These are phyloP conservation scores for Mola mola DNA, from an alignment of 2,113 vertebrate genomes.

Conservation along the genomic window DNA sequence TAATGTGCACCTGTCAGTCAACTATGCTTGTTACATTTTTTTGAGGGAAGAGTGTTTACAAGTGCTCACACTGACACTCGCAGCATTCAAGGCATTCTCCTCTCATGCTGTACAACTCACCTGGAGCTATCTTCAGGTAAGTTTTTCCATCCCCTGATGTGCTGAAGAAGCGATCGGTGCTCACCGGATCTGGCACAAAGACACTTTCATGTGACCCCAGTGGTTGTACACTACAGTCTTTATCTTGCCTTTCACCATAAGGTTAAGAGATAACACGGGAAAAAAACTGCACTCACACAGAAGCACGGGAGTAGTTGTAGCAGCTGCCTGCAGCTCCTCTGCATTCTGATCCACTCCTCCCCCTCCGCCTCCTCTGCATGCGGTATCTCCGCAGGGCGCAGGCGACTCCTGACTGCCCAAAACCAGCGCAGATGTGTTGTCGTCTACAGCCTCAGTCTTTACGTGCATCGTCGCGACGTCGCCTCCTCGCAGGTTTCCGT, in stretches of 20 bases:
- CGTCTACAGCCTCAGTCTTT: conserved; percentile 64
- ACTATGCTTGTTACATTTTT: no score
- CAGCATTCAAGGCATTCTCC: no score
- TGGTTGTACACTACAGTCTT: background rate
- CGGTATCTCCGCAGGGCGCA: conserved; percentile 68
- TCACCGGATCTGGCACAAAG: conserved; percentile 60
- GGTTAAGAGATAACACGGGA: background rate
- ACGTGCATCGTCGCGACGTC: conserved; percentile 48
- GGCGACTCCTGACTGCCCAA: conserved; percentile 63
- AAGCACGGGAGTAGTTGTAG: conserved; percentile 50
- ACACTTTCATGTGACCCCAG: background rate
- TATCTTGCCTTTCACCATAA: no score
- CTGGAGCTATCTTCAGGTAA: conserved; percentile 75
- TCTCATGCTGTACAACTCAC: no score
- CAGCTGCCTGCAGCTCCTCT: conserved; percentile 60
- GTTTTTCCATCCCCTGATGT: conserved; percentile 70
- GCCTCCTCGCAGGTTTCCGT: conserved; percentile 38
- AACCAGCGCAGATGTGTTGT: conserved; percentile 59
- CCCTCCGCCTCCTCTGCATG: conserved; percentile 57
- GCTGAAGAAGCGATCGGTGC: conserved; percentile 68
- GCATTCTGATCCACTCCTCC: conserved; percentile 55
- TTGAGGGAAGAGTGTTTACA: background rate
- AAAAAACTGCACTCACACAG: conserved; percentile 67
- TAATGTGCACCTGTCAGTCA: background rate
- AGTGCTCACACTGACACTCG: background rate